Evolutionary conservation across 2,113 vertebrate species (phyloP), one percentile per base, ranked within the genome.

Genomic region (Irena cyanogastra): DNA sequence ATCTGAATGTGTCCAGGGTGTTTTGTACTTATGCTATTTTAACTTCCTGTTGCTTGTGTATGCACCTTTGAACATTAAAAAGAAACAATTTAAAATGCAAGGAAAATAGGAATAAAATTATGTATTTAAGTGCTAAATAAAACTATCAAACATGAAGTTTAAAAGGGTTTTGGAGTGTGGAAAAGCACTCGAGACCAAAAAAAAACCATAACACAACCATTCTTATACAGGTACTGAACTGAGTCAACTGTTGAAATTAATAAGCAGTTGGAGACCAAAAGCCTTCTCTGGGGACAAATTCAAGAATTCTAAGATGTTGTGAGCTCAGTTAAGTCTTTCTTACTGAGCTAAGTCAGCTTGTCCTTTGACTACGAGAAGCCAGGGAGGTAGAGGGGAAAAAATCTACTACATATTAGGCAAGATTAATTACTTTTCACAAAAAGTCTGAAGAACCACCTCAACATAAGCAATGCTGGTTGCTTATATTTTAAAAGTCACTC

Each of bases 121-220:
- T 49, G 17, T 12, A 16, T 64, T 45, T n/a, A 4, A 35, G 23
- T 52, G 37, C 31, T 45, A 76, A 71, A 85, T 59, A 31, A 53
- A 83, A 42, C 11, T 33, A n/a, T 53, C 17, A 86, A 71, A 45
- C 20, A 27, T 42, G 9, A 84, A 37, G 26, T 3, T 47, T 27
- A 31, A 79, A 82, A 69, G 18, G 22, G 52, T 49, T 87, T 76
- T 63, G 63, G 37, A 65, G 45, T 30, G 35, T 3, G 11, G 45
- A 60, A 76, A 68, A 57, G n/a, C 71, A 57, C 31, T 13, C 1
- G 3, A 77, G 54, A 64, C 26, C 12, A 87, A 83, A 70, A 77
- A 47, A 30, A 37, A 0, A 1, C 4, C 11, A 39, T 45, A 45
- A 3, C 24, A n/a, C 10, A 45, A 39, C 53, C 0, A 1, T 42